Base-by-base conservation (phyloP, 2,113 vertebrate species). In the Callipepla californica region DNA sequence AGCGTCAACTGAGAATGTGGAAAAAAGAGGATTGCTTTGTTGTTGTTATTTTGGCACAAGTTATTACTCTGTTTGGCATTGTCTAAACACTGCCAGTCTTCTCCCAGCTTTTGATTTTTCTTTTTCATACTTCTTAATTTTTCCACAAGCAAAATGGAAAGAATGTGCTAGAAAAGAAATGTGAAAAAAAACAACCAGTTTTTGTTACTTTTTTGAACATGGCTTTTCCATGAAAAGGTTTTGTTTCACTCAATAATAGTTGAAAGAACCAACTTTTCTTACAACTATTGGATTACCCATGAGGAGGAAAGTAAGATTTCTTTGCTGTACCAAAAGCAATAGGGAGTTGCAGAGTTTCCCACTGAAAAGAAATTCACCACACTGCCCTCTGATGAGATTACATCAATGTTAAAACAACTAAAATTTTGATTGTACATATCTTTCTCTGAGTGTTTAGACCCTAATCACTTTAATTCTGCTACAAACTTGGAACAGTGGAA, bases 31-130 rank as follows among this genome's bases (percentile, higher is more conserved):
- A 36, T 2, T 32, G 7, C 2, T 40, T 28, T 9, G 13, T 70
- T 28, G 19, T 28, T 26, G 3, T 28, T 58, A 34, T 20, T 76
- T 85, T 47, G 15, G 5, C 13, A 53, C 48, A 45, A 74, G 59
- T 81, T 63, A 1, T 6, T 73, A 53, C 13, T 44, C 20, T 38
- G 2, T 78, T 79, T 66, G 8, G 3, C 9, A 11, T 23, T 91
- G 23, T 44, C 7, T n/a, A 72, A 57, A 66, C 38, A 38, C 19
- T 57, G 11, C 3, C 20, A 30, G 7, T 8, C 85, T 92, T 87
- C 45, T 23, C 55, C 1, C 3, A 51, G 22, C 0, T 50, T 85
- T 73, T 19, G 21, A 1, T 0, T 2, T 78, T 50, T 40, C 40
- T 74, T 80, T 62, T 25, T 23, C 13, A 6, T 58, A 34, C 3